These are phyloP conservation scores for Cryptoprocta ferox DNA, from an alignment of 2,797 vertebrate genomes.

Conservation along the genomic window DNA sequence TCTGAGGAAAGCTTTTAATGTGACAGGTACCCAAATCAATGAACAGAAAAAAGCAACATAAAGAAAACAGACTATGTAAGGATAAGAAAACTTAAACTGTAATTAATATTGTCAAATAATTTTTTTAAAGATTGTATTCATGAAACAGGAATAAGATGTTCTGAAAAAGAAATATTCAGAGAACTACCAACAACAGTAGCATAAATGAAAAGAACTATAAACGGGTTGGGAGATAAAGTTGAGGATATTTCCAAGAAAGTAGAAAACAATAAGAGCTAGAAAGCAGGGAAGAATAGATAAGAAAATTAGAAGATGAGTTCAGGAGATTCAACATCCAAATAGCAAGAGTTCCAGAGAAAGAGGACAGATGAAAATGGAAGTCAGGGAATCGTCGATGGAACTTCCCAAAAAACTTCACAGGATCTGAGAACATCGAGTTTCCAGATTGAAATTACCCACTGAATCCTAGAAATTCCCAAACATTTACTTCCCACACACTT, in stretches of 20 bases:
- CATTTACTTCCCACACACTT: neutral
- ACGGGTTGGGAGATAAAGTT: neutral
- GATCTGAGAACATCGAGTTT: slow-evolving; percentile 6
- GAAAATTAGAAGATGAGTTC: neutral
- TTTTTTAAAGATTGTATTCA: neutral
- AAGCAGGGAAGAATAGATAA: neutral
- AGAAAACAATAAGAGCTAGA: neutral
- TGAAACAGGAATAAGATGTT: neutral
- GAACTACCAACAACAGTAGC: neutral
- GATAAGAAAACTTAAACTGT: neutral
- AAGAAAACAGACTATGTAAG: neutral
- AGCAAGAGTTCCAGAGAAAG: slow-evolving; percentile 10
- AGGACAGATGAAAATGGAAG: neutral
- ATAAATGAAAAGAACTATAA: neutral
- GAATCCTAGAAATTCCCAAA: neutral
- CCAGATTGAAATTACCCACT: neutral
- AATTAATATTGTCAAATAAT: slow-evolving; percentile 43
- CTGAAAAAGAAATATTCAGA: neutral
- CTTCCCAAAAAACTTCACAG: neutral
- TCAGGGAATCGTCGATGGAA: neutral
- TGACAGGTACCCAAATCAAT: neutral
- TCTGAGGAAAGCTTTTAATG: slow-evolving; percentile 6
- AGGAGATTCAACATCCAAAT: neutral
- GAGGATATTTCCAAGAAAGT: neutral
- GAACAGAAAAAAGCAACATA: neutral